Base-by-base conservation (phyloP, 2,888 invertebrate genomes). In the Boloria selene region DNA sequence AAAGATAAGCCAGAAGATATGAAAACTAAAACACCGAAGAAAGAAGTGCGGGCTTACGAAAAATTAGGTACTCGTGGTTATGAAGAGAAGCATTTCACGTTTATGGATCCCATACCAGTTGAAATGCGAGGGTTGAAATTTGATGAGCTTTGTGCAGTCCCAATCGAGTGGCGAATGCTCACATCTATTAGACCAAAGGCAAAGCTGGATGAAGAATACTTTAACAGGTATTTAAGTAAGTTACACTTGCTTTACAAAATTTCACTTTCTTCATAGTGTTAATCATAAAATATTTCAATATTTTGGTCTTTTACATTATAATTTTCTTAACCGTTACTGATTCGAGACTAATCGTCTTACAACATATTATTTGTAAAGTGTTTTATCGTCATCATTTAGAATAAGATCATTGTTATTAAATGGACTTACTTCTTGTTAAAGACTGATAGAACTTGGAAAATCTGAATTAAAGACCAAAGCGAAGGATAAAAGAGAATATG, bases 91-190 rank as follows among this genome's bases (percentile, higher is more conserved):
- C 85, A 92, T 31, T 93, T 88, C 67, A 86, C 84, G 0, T 94
- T 94, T 74, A 92, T 93, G 75, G 95, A 98, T 86, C 97, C 98
- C 0, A 92, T 97, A 71, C 97, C 98, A 2, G 90, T 93, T 0
- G 97, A 97, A 83, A 97, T 98, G 97, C 93, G 93, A 74, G 92
- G 93, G 13, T 90, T 96, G 51, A 94, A 95, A 78, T 93, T 97
- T 75, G 94, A 94, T 56, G 97, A 98, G 76, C 88, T 98, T 58
- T 96, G 96, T 76, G 93, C 95, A 13, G 97, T 98, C 17, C 95
- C 96, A 47, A 98, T 98, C 70, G 97, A 97, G 81, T 98, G 98
- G 98, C 95, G 96, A 84, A 98, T 98, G 98, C 91, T 98, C 65
- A 98, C 98, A 14, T 95, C 96, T n/a, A 84, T 96, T 38, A 92